Evolutionary conservation across 2,888 invertebrate genomes (phyloP), one percentile per base, ranked within the genome.

Genomic region (Allophyes oxyacanthae): DNA sequence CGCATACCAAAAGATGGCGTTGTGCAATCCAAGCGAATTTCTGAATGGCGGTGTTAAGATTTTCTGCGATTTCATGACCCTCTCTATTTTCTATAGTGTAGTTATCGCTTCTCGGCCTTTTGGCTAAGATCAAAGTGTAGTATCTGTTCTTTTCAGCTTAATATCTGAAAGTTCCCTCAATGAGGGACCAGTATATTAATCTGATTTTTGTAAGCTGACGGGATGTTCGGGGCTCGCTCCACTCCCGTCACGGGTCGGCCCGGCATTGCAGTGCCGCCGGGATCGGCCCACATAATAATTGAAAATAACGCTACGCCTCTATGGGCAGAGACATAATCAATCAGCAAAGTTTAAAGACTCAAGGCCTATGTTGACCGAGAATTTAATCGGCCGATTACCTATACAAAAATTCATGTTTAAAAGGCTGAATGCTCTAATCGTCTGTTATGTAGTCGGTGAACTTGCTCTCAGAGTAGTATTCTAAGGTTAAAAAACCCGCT

Each of bases 61-160:
- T 48, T 30, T 48, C 48, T 38, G 38, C 48, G 14, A 37, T 10
- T 42, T 13, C 28, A 42, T 2, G 41, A 42, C 28, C 28, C 28
- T 36, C 28, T n/a, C 2, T 15, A 9, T 1, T 8, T 41, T 5
- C 7, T 2, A 1, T 0, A 1, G 4, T 0, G 0, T 0, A 0
- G 11, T 9, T 40, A 48, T 53, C 53, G 49, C 48, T 48, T 48
- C 53, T 53, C 53, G 53, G 53, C 49, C 53, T 48, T 45, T 45
- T 45, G 44, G 51, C 51, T 51, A 51, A 51, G 51, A 51, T 51
- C 51, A 51, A 53, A 53, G 52, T 53, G 52, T 53, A 53, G 52
- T 53, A 53, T 53, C 52, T 53, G 52, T 53, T 53, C 53, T 53
- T 53, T 53, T 53, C 53, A 50, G 50, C 50, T 50, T 50, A 50